Conservation (phyloP, 2,888 invertebrate genomes). For the Galerucella pusilla region DNA sequence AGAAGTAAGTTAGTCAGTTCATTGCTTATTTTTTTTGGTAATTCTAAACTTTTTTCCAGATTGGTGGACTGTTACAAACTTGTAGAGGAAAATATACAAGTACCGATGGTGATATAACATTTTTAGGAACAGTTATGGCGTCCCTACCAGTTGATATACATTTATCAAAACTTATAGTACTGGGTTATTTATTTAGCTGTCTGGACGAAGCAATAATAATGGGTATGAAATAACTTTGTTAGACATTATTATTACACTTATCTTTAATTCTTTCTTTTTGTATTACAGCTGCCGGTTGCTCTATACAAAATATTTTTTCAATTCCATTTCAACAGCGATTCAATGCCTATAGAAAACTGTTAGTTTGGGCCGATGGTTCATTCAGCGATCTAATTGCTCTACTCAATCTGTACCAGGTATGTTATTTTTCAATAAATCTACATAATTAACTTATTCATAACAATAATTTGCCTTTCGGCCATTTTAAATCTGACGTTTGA, state of each 20-base stretch:
- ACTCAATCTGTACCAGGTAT: slow-evolving; percentile 81
- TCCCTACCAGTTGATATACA: slow-evolving; percentile 84
- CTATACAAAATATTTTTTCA: slow-evolving; percentile 83
- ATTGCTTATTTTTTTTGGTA: not conserved
- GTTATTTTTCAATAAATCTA: slow-evolving; percentile 22
- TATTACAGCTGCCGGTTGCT: slow-evolving; percentile 80
- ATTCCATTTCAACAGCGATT: slow-evolving; percentile 77
- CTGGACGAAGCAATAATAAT: slow-evolving; percentile 88
- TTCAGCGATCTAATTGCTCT: slow-evolving; percentile 88
- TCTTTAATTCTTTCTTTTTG: slow-evolving; percentile 31
- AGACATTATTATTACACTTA: not conserved
- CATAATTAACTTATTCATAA: no score
- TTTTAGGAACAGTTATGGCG: slow-evolving; percentile 86
- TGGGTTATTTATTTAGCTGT: slow-evolving; percentile 88
- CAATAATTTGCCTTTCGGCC: no score
- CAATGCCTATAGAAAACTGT: slow-evolving; percentile 78
- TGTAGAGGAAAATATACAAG: slow-evolving; percentile 59
- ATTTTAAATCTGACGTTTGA: no score
- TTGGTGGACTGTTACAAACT: slow-evolving; percentile 81
- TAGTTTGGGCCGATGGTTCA: slow-evolving; percentile 85
- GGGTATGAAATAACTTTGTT: slow-evolving; percentile 63
- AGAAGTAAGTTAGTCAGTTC: slow-evolving; percentile 66
- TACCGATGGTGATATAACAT: slow-evolving; percentile 87
- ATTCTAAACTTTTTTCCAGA: slow-evolving; percentile 63
- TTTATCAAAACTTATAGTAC: slow-evolving; percentile 83